A percentile compares a stretch with the other conserved stretches of the same genome.
Conservation (phyloP, 2,888 invertebrate genomes). For the Luperina testacea region DNA sequence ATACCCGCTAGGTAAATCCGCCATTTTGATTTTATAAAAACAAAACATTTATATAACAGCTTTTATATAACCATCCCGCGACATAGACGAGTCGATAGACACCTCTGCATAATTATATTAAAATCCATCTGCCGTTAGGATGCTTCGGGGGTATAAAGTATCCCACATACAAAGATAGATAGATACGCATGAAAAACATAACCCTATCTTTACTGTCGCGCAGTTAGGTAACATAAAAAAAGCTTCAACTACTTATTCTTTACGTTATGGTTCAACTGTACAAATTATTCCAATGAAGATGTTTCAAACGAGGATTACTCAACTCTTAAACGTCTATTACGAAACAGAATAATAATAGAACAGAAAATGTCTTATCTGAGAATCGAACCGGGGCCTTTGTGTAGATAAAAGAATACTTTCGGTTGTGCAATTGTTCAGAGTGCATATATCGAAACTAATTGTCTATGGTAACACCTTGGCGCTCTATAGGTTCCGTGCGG, state of each 20-base stretch:
- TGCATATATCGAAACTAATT: conserved; percentile 53
- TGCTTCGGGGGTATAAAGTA: neutral
- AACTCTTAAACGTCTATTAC: conserved; percentile 45
- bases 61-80: too few species aligned
- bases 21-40: neutral
- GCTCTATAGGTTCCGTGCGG: conserved; percentile 5
- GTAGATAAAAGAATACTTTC: conserved; percentile 64
- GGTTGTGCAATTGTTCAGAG: conserved; percentile 61
- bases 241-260: neutral
- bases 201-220: neutral
- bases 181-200: neutral
- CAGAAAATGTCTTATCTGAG: conserved; percentile 66
- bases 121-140: neutral
- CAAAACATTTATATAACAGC: neutral
- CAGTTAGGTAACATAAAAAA: neutral
- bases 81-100: neutral
- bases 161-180: neutral
- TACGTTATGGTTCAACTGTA: conserved; percentile 6
- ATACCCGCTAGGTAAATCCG: too few species aligned
- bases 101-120: neutral
- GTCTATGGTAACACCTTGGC: conserved; percentile 47
- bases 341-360: conserved; percentile 57
- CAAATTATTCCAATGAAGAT: conserved; percentile 42
- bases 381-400: conserved; percentile 65
- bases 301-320: conserved; percentile 46